Evolutionary conservation across 1,140 invertebrate species (phyloP).

Genomic region (Caenorhabditis brenneri): DNA sequence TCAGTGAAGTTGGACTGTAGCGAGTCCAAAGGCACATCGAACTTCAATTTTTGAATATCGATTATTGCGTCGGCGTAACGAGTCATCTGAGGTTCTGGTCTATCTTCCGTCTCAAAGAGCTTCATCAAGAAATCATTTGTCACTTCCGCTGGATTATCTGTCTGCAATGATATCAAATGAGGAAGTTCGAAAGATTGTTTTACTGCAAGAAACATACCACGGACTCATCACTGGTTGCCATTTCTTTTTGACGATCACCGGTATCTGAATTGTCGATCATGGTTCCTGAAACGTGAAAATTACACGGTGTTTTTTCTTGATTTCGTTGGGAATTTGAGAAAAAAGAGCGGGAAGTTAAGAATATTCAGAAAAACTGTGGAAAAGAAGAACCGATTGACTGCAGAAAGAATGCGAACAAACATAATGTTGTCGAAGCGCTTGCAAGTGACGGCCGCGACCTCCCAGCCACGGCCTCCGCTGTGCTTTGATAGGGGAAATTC

Average conservation of each 20-base stretch:
- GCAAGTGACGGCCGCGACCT: too few relatives aligned
- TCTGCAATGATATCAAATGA: neutral
- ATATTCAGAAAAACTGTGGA: too few relatives aligned
- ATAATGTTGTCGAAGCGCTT: too few relatives aligned
- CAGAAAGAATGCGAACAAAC: too few relatives aligned
- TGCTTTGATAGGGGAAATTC: too few relatives aligned
- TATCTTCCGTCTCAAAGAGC: neutral
- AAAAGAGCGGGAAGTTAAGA: too few relatives aligned
- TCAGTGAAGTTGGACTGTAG: neutral
- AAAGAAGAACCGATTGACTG: too few relatives aligned
- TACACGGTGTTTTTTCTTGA: too few relatives aligned
- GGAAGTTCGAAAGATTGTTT: neutral
- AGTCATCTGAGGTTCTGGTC: neutral
- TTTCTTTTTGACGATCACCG: neutral
- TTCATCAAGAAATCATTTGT: neutral
- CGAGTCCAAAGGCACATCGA: neutral
- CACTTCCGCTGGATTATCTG: neutral
- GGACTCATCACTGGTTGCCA: neutral
- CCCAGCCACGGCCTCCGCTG: too few relatives aligned
- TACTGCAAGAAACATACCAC: neutral
- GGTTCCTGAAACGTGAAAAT: neutral
- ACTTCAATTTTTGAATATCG: neutral
- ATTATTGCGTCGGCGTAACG: slow-evolving; percentile 1
- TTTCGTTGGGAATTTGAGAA: too few relatives aligned
- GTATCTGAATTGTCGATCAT: too few relatives aligned